Percentiles rank a stretch among this genome's conserved stretches.
Evolutionary conservation across 2,797 vertebrate genomes (phyloP).

Genomic region (Gadopsis marmoratus): DNA sequence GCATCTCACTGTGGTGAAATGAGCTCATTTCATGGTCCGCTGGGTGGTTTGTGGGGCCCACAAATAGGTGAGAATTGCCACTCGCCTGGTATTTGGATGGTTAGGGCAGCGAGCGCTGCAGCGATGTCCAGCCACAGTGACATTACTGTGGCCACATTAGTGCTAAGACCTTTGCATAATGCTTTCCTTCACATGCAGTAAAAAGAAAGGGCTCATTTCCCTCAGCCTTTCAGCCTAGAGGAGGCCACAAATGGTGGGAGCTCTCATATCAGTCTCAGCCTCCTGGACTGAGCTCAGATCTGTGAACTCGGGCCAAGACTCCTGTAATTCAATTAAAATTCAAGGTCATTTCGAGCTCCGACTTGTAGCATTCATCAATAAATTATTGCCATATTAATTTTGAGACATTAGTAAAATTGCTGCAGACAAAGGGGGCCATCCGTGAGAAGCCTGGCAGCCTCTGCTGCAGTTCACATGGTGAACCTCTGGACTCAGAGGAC

Average conservation of each 20-base stretch:
- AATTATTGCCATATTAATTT: constrained; percentile 41
- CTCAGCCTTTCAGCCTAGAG: constrained; percentile 15
- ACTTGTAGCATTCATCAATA: constrained; percentile 50
- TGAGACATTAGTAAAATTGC: constrained; percentile 45
- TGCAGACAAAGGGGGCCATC: constrained; percentile 43
- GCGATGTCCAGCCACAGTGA: constrained; percentile 44
- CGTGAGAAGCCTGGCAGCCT: neutral
- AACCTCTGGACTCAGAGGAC: neutral
- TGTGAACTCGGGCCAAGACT: constrained; percentile 33
- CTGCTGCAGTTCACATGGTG: neutral
- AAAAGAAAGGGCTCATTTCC: constrained; percentile 54
- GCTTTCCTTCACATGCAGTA: constrained; percentile 51
- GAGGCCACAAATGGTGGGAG: constrained; percentile 7
- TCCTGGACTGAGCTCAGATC: constrained; percentile 19
- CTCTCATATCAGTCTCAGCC: constrained; percentile 27
- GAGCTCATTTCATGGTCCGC: constrained; percentile 85
- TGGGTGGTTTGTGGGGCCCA: constrained; percentile 63
- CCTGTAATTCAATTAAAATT: constrained; percentile 22
- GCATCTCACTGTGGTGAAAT: constrained; percentile 78
- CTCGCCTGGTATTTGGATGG: constrained; percentile 66
- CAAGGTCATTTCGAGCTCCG: constrained; percentile 46
- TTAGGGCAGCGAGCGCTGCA: constrained; percentile 17
- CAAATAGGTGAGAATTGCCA: constrained; percentile 80
- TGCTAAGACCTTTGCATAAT: constrained; percentile 65
- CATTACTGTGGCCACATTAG: constrained; percentile 46